Base-by-base conservation (phyloP, 2,113 vertebrate genomes). In the Peromyscus californicus region DNA sequence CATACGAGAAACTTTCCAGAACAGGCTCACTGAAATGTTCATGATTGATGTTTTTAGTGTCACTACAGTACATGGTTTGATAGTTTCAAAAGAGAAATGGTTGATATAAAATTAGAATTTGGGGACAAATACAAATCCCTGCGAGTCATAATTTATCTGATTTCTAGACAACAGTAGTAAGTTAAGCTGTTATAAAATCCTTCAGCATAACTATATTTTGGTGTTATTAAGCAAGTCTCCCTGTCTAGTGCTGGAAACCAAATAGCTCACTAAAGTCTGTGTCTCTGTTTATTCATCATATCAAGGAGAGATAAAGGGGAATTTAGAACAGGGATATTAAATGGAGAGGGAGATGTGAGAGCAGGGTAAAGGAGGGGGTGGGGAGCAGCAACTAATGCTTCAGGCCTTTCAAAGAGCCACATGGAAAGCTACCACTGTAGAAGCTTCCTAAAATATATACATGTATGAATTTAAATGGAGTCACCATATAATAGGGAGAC, bases 91-190 rank as follows among this genome's bases (percentile, higher is more conserved):
- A 91, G 51, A 76, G 54, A 93, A 79, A 89, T 17, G 36, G 31
- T 88, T 84, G 42, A 42, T 65, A 54, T 67, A 80, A 94, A 92
- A 94, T 92, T 90, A 96, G 79, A 95, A 86, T 86, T 95, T 89
- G 42, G 17, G 8, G 22, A 22, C 21, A 89, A 59, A 79, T 61
- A 87, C 11, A 85, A 84, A 65, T 75, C 26, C 31, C 48, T 39
- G 3, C 57, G 96, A 89, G 11, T 96, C 78, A 85, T 45, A 63
- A 92, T 59, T 91, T 72, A 59, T n/a, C 31, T 85, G 63, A 67
- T 82, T 94, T 95, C 51, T 90, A 82, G 57, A 75, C 75, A 80
- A 79, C 6, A 65, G 48, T 57, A 29, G 79, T 69, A 80, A 96
- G 57, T 54, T 31, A n/a, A 95, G 19, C 65, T 94, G 33, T 92